Evolutionary conservation across 2,113 vertebrate species (phyloP), one percentile per base, ranked within the genome.

Genomic region (Cebus imitator): DNA sequence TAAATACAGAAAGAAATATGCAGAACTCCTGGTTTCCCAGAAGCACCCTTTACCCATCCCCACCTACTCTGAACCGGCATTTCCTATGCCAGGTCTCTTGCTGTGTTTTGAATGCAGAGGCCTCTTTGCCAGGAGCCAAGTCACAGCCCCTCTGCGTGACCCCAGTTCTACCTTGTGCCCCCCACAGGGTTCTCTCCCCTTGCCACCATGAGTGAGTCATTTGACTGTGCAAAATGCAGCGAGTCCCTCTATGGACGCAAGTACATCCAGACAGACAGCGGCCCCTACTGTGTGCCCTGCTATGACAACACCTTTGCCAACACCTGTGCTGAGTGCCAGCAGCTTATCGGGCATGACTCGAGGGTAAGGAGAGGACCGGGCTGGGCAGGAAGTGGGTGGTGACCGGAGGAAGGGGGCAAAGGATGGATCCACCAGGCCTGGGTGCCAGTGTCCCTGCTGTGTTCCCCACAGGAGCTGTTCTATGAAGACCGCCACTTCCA

Each of bases 401-500:
- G 48, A 48, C 32, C 80, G 64, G 61, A 6, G 2, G n/a, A 87
- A 96, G 72, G 76, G 58, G 70, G 20, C 68, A 21, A 11, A 45
- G 37, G 76, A n/a, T 87, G 75, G 66, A 5, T 12, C 48, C 32
- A 32, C 21, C 48, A 66, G 68, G 52, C 52, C 81, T 11, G 5
- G 73, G 48, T 94, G 66, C 57, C 91, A 96, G 58, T 21, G 11
- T 79, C 97, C 2, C 68, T 37, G 1, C 80, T 6, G 0, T 64
- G 32, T 96, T 32, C 79, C 8, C 83, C 61, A 3, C 97, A 99
- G 99, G 99, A 99, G 98, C 99, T 99, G 87, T 99, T 99, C 98
- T 99, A 99, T 0, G 99, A 99, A 98, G 99, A 99, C 90, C 99
- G 99, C 17, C 99, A 99, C 87, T 99, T 99, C 98, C 99, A 99